Base-by-base conservation (phyloP, 2,113 vertebrate genomes). In the Rhinichthys klamathensis region DNA sequence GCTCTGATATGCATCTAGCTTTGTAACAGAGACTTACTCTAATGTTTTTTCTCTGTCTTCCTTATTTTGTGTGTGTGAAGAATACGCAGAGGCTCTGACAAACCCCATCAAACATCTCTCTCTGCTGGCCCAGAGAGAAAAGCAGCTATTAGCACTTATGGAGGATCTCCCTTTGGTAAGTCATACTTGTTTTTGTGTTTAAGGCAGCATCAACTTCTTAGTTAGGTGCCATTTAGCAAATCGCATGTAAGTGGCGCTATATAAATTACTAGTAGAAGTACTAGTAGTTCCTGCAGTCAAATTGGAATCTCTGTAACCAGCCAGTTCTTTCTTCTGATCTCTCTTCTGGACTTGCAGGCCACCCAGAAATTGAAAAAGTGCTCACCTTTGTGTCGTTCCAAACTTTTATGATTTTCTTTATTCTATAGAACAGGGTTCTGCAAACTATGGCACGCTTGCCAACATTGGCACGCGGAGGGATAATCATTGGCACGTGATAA, bases 71-170 rank as follows among this genome's bases (percentile, higher is more conserved):
- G 21, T 78, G 23, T 89, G 18, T 56, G 7, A 23, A 98, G 97
- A 96, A 80, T 97, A 97, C 0, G 96, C 96, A 0, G 95, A 96
- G 13, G 96, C 96, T 15, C 89, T 98, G 89, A 96, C 95, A 85
- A 96, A 97, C 92, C 97, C 97, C 88, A 97, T 97, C 49, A 96
- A 96, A 80, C 96, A 97, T 11, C 92, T 97, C 89, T 96, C 91
- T 90, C 90, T 95, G 46, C 87, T 96, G 92, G 94, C 95, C 88
- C 95, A 96, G 91, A 93, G 97, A 65, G 95, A 96, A 84, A 93
- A 90, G 44, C 96, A 96, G 90, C 94, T 98, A 89, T 95, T 94
- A 0, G 93, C 91, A 32, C 93, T 98, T 56, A 88, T 97, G 3
- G 95, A 95, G 44, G 96, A 96, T 56, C 92, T 84, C 0, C 70